Evolutionary conservation across 2,797 vertebrate species (phyloP).

Genomic region (Enteromius paludinosus): DNA sequence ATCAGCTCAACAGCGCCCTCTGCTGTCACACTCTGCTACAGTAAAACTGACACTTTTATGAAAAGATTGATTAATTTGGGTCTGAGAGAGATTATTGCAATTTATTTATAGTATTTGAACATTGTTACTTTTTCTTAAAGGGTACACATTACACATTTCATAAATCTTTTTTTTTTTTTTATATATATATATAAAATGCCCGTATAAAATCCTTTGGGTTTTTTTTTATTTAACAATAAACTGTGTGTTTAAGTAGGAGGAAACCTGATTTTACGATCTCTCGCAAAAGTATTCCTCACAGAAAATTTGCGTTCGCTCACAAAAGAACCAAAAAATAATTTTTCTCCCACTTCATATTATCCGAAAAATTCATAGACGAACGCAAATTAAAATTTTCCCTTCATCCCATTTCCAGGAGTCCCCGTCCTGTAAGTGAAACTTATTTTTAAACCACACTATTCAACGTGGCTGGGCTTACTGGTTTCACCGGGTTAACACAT

Average conservation of each 20-base stretch:
- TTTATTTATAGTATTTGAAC: neutral
- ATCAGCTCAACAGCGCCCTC: slow-evolving; percentile 3
- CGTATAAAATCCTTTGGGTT: neutral
- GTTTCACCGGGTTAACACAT: neutral
- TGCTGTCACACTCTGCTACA: neutral
- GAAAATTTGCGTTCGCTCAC: too few species aligned
- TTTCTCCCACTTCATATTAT: neutral
- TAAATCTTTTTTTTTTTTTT: neutral
- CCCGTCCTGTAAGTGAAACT: too few species aligned
- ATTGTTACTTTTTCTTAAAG: neutral
- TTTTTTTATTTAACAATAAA: too few species aligned
- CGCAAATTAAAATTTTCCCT: too few species aligned
- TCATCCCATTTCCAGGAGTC: too few species aligned
- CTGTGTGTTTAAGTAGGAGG: too few species aligned
- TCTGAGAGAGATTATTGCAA: neutral
- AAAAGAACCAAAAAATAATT: too few species aligned
- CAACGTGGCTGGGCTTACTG: neutral
- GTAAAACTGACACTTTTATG: neutral
- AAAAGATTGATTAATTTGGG: neutral
- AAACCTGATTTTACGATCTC: too few species aligned
- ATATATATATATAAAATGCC: too few species aligned
- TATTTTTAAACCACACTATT: too few species aligned
- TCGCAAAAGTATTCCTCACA: too few species aligned
- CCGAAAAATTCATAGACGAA: too few species aligned
- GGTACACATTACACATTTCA: neutral